Base-by-base conservation (phyloP, 2,888 invertebrate species). In the Coenonympha glycerion region DNA sequence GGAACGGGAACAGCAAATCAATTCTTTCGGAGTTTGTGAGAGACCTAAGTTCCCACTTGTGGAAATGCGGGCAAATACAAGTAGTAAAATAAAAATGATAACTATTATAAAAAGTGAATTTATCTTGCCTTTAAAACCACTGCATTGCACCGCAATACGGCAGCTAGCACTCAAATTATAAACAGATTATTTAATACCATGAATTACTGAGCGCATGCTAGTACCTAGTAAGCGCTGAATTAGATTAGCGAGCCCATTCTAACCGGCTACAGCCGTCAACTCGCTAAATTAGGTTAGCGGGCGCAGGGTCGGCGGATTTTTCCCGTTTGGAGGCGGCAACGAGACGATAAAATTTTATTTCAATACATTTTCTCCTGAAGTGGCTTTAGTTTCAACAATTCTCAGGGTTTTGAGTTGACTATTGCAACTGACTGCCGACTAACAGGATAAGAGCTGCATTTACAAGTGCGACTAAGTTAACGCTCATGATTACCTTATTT, bases 201-300 rank as follows among this genome's bases (percentile, higher is more conserved):
- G 26, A 55, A 55, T 55, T 44, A 54, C 22, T 16, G 34, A 54
- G 39, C 46, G 50, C 52, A 52, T 50, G 46, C 44, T 52, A 53
- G 50, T 45, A 51, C 49, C 55, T 44, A 55, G 50, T 28, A 48
- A 53, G 52, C 34, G 53, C 39, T 47, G 47, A 56, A 61, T 60
- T 58, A 52, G 34, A 53, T 57, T 57, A 58, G 53, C 40, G 41
- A 49, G 55, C 55, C 53, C 58, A 54, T 50, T 53, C 56, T 52
- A 57, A 52, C n/a, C n/a, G n/a, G n/a, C n/a, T n/a, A n/a, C 49
- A 55, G 55, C 58, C 51, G 58, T 57, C 60, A 56, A 57, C 57
- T 52, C 44, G 13, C 47, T 49, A 49, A 62, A 60, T 59, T 57
- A 52, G 56, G 56, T 59, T 60, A 58, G 33, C 47, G 45, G 37